Evolutionary conservation across 2,113 vertebrate genomes (phyloP).

Genomic region (Halichoerus grypus): DNA sequence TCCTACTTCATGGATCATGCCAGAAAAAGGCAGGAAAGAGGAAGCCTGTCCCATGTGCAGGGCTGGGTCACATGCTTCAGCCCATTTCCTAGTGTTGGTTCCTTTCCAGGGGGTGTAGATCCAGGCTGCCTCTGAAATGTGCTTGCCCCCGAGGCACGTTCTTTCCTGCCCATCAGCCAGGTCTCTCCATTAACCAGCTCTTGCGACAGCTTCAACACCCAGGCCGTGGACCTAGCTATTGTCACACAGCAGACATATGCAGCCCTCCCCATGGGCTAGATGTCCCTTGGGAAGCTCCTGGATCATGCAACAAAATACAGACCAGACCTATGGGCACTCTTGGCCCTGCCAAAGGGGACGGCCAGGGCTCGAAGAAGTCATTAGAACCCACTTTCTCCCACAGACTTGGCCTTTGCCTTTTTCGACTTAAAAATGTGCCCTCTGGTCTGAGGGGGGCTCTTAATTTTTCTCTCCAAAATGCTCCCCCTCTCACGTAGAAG

Average conservation of each 20-base stretch:
- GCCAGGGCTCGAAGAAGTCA: background rate
- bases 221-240: background rate
- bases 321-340: accelerated
- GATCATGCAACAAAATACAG: background rate
- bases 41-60: background rate
- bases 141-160: background rate
- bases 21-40: background rate
- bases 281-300: background rate
- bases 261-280: background rate
- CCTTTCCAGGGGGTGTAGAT: background rate
- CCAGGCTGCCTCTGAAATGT: background rate
- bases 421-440: accelerated
- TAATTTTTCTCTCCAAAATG: background rate
- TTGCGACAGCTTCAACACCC: background rate
- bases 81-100: background rate
- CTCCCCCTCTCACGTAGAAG: background rate
- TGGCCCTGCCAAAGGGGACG: background rate
- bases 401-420: background rate
- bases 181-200: background rate
- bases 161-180: background rate
- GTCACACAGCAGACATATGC: no score
- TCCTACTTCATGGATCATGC: background rate
- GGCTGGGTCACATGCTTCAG: background rate
- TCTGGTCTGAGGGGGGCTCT: background rate
- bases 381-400: background rate